phyloP scores from a whole-genome alignment of 2,888 invertebrate species.

The Anaspis maculata region DNA sequence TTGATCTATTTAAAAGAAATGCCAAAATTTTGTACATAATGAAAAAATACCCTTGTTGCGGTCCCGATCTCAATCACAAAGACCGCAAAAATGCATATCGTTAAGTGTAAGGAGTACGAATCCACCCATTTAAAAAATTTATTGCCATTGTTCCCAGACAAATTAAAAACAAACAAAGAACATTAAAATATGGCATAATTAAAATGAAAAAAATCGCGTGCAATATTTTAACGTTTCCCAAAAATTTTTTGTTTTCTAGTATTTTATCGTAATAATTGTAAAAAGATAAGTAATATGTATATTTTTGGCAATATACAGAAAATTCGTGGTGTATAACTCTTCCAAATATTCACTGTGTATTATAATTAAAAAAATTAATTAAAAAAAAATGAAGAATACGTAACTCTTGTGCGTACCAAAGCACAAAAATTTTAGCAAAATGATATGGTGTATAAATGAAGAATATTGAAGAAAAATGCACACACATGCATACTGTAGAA shows the following conservation, averaged over 20 bases:
- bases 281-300: slow-evolving; percentile 24
- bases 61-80: neutral
- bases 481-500: no score
- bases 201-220: slow-evolving; percentile 26
- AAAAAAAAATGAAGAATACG: slow-evolving; percentile 36
- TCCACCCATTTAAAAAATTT: slow-evolving; percentile 28
- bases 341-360: slow-evolving; percentile 39
- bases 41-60: no score
- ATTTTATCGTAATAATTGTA: slow-evolving; percentile 12
- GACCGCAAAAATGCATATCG: slow-evolving; percentile 38
- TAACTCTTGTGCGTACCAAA: slow-evolving; percentile 25
- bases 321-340: slow-evolving; percentile 35
- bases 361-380: slow-evolving; percentile 35
- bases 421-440: slow-evolving; percentile 26
- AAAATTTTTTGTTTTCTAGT: no score
- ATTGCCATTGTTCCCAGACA: no score
- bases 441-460: slow-evolving; percentile 35
- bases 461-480: no score
- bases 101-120: slow-evolving; percentile 33
- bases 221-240: slow-evolving; percentile 35
- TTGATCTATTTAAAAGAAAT: slow-evolving; percentile 32
- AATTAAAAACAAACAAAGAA: no score
- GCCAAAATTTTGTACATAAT: slow-evolving; percentile 24
- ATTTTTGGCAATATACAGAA: slow-evolving; percentile 35
- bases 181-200: no score